phyloP scores from a whole-genome alignment of 2,797 vertebrate genomes.

The Zalophus californianus region DNA sequence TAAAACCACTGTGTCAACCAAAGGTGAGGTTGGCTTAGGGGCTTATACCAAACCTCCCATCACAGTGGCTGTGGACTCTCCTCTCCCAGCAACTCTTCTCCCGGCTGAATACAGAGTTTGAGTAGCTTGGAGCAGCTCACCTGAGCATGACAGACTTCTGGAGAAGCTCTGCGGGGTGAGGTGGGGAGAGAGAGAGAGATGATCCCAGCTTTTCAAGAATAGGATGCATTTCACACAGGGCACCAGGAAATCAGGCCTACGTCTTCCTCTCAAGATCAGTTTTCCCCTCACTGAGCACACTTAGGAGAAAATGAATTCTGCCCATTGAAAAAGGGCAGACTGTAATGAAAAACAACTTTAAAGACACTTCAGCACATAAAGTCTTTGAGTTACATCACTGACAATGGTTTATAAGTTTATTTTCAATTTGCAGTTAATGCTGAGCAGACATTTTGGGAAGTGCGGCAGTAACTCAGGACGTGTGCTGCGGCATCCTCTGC shows the following conservation, averaged over 20 bases:
- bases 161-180: neutral
- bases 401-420: slow-evolving; percentile 61
- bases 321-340: slow-evolving; percentile 37
- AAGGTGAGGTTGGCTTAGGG: neutral
- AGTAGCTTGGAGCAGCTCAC: neutral
- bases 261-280: neutral
- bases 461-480: slow-evolving; percentile 7
- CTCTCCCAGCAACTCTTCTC: neutral
- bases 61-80: neutral
- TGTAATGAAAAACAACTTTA: slow-evolving; percentile 74
- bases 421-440: slow-evolving; percentile 75
- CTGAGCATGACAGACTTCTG: neutral
- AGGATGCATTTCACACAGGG: neutral
- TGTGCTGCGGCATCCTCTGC: neutral
- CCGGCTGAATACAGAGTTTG: neutral
- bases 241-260: neutral
- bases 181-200: neutral
- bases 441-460: slow-evolving; percentile 56
- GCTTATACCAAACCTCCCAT: neutral
- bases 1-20: neutral
- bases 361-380: slow-evolving; percentile 69
- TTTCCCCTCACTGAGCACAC: slow-evolving; percentile 52
- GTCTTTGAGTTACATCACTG: slow-evolving; percentile 61
- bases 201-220: neutral
- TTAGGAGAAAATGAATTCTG: slow-evolving; percentile 63